phyloP scores from a whole-genome alignment of 2,113 vertebrate genomes.

The Clarias macrocephalus region DNA sequence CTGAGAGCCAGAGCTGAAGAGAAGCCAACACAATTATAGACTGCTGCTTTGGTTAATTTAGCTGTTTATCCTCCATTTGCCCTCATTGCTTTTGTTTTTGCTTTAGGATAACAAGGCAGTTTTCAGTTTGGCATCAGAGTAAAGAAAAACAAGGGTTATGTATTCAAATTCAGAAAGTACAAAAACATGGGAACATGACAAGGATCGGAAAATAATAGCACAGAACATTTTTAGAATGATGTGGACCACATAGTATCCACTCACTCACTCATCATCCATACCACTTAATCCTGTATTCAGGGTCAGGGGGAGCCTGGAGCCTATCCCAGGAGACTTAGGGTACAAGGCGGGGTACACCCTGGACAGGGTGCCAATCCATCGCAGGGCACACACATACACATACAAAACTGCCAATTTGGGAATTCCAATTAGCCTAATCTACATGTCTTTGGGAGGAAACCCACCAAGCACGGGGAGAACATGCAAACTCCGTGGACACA shows the following conservation, averaged over 20 bases:
- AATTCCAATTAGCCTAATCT: too few species aligned
- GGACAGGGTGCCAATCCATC: too few species aligned
- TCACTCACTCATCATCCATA: too few species aligned
- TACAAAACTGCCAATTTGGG: too few species aligned
- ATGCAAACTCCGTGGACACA: too few species aligned
- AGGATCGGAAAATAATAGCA: neutral
- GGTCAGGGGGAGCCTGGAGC: too few species aligned
- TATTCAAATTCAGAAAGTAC: neutral
- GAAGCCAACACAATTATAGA: slow-evolving; percentile 41
- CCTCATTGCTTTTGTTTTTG: slow-evolving; percentile 34
- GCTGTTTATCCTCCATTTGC: slow-evolving; percentile 42
- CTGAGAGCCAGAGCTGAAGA: slow-evolving; percentile 28
- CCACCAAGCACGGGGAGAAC: too few species aligned
- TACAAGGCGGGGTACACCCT: too few species aligned
- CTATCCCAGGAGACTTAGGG: too few species aligned
- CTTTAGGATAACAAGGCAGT: slow-evolving; percentile 28
- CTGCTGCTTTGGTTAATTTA: slow-evolving; percentile 14
- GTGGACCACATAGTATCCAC: neutral
- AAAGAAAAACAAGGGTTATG: neutral
- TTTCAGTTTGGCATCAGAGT: slow-evolving; percentile 17
- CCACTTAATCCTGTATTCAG: too few species aligned
- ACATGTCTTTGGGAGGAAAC: too few species aligned
- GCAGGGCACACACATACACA: too few species aligned
- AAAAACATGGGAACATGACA: neutral
- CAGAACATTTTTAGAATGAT: neutral